Conservation (phyloP, 2,113 vertebrate species). For the Pelobates fuscus region DNA sequence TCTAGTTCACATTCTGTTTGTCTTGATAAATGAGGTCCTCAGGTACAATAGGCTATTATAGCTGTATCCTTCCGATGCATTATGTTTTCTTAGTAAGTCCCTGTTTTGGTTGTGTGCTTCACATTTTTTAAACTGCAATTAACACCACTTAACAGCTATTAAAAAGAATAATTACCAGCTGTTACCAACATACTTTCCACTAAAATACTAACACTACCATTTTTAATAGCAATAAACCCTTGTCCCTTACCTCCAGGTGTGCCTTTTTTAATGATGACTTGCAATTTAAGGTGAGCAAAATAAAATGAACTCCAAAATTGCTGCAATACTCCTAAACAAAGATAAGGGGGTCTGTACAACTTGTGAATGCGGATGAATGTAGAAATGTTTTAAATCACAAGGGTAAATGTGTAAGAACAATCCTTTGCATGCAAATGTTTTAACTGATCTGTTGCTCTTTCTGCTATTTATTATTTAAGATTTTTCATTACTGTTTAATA, state of each 20-base stretch:
- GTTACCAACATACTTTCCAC: constrained; percentile 38
- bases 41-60: not conserved
- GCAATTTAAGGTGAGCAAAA: constrained; percentile 13
- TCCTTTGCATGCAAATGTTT: constrained; percentile 7
- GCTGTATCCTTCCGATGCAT: not conserved
- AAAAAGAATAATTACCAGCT: constrained; percentile 51
- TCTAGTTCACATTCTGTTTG: not conserved
- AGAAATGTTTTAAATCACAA: constrained; percentile 12
- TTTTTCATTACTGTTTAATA: no score
- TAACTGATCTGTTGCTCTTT: not conserved
- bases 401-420: not conserved
- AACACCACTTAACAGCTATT: constrained; percentile 49
- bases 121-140: constrained; percentile 49
- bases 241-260: constrained; percentile 44
- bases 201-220: constrained; percentile 40
- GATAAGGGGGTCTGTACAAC: not conserved
- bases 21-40: constrained; percentile 2
- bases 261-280: constrained; percentile 43
- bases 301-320: constrained; percentile 3
- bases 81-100: constrained; percentile 11
- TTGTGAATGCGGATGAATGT: constrained; percentile 22
- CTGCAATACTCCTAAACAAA: constrained; percentile 23
- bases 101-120: constrained; percentile 4
- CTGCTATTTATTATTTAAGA: not conserved
- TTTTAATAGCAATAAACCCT: constrained; percentile 43